phyloP scores from a whole-genome alignment of 2,113 vertebrate genomes.

The Grus americana region DNA sequence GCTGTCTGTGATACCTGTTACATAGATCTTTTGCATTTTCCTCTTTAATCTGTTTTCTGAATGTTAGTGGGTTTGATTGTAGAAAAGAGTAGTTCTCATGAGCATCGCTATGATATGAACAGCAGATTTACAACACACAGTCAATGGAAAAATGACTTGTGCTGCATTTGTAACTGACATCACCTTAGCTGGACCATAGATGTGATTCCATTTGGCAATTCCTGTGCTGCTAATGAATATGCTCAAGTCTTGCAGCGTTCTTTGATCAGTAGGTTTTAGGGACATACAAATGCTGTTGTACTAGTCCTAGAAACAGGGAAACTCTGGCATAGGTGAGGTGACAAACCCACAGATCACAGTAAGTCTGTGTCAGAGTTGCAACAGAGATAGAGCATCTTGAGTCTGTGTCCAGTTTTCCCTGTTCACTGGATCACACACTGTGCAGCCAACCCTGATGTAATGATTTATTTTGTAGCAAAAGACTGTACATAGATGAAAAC shows the following conservation, averaged over 20 bases:
- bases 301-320: neutral
- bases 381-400: neutral
- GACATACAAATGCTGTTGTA: neutral
- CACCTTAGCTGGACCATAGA: neutral
- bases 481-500: neutral
- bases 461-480: neutral
- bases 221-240: neutral
- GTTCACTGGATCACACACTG: neutral
- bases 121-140: neutral
- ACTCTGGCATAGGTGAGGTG: neutral
- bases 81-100: neutral
- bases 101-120: neutral
- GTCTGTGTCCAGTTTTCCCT: neutral
- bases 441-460: neutral
- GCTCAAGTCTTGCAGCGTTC: neutral
- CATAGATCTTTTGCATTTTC: neutral
- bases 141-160: neutral
- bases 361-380: accelerated
- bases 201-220: conserved; percentile 25
- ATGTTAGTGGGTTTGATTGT: neutral
- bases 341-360: neutral
- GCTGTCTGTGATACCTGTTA: neutral
- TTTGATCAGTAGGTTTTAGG: neutral
- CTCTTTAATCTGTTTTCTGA: neutral
- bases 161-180: neutral